Evolutionary conservation across 1,140 invertebrate genomes (phyloP), one percentile per base, ranked within the genome.

Genomic region (Cryptotermes secundus): DNA sequence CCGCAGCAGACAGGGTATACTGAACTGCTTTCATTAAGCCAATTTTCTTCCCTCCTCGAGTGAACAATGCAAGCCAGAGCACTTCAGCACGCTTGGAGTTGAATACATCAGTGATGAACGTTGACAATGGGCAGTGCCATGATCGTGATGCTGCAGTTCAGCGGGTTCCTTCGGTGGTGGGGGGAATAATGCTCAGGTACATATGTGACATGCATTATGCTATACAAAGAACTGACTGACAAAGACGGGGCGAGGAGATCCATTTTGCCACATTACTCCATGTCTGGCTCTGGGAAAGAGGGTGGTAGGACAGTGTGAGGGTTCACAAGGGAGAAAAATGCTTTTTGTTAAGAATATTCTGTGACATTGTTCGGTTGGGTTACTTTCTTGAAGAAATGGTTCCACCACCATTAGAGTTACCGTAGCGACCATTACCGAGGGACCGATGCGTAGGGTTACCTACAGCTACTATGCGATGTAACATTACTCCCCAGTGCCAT

Each of bases 61-160:
- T 26, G 59, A 31, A 72, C 59, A 72, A 72, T 3, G 26, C 59
- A 26, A 72, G 59, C n/a, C 45, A 31, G 59, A 31, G 59, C 14
- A 72, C 59, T 72, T 72, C 26, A 72, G 59, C 59, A n/a, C n/a
- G 59, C 59, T 72, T 72, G 31, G 7, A 72, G 59, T 31, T 72
- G 59, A 72, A 72, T 72, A 72, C 59, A 72, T 72, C n/a, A 16
- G 59, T 72, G 31, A 72, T 72, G 59, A 72, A 72, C 59, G 59
- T 31, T 72, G 59, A 72, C 59, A 72, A 72, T 72, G 59, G 26
- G 26, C 26, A n/a, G 59, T 12, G 59, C n/a, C 26, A 10, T 26
- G 59, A 72, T 72, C 59, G n/a, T 72, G 59, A 72, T 72, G 59
- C 59, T 72, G 59, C 59, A 72, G 59, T n/a, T 31, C 59, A n/a